These are phyloP conservation scores for Calyptomena viridis DNA, from an alignment of 2,113 vertebrate species.

Conservation along the genomic window DNA sequence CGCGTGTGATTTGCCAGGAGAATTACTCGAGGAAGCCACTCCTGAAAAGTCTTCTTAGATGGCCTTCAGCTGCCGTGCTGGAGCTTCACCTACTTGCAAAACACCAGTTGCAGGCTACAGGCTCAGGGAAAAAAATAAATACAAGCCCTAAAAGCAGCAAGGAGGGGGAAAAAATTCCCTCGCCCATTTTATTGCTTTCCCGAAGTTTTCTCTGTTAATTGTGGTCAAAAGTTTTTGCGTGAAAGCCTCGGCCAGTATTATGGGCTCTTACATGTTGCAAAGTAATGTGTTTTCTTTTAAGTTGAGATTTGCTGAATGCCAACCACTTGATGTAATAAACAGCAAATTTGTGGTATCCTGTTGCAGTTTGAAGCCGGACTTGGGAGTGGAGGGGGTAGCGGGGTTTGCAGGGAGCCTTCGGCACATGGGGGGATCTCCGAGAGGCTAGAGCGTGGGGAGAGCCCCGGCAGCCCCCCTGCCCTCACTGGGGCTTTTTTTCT, in stretches of 20 bases:
- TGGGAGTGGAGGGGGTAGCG: background rate
- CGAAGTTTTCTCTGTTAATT: slow-evolving; percentile 32
- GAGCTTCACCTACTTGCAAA: slow-evolving; percentile 26
- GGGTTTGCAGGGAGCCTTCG: background rate
- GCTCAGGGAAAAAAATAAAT: background rate
- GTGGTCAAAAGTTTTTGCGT: slow-evolving; percentile 62
- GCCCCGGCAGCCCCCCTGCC: background rate
- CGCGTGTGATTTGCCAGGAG: slow-evolving; percentile 1
- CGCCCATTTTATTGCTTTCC: background rate
- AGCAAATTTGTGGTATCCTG: slow-evolving; percentile 55
- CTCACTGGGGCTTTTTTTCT: background rate
- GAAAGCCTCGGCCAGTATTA: slow-evolving; percentile 21
- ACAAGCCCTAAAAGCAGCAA: background rate
- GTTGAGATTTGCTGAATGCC: slow-evolving; percentile 44
- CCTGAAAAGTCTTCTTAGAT: slow-evolving; percentile 43
- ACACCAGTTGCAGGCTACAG: slow-evolving; percentile 8
- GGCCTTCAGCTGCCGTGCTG: slow-evolving; percentile 38
- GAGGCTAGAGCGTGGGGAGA: background rate
- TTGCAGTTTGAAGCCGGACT: slow-evolving; percentile 28
- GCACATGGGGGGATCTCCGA: background rate
- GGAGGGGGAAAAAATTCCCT: background rate
- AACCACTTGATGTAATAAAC: slow-evolving; percentile 51
- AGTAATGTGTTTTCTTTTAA: slow-evolving; percentile 70
- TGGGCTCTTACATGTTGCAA: slow-evolving; percentile 19
- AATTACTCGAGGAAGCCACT: slow-evolving; percentile 45